Evolutionary conservation across 2,113 vertebrate species (phyloP).

Genomic region (Cyphomyrus discorhynchus): DNA sequence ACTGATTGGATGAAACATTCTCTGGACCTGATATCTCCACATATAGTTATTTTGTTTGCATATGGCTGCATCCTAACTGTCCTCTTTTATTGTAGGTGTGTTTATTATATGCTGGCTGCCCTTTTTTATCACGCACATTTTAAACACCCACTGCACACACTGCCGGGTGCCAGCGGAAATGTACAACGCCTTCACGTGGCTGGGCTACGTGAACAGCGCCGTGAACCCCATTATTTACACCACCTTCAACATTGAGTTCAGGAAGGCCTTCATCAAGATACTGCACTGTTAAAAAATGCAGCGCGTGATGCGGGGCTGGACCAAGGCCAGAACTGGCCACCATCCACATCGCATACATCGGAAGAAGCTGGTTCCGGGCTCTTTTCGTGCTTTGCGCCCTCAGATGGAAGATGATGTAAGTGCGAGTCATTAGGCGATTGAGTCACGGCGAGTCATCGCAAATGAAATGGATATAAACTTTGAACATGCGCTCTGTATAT

Average conservation of each 20-base stretch:
- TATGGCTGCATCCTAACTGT: neutral
- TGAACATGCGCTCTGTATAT: neutral
- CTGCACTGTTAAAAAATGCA: constrained; percentile 75
- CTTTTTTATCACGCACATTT: constrained; percentile 96
- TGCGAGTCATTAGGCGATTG: neutral
- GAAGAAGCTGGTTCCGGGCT: neutral
- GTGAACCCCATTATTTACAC: constrained; percentile 99
- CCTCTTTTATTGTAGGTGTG: constrained; percentile 67
- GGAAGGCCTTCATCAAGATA: constrained; percentile 98
- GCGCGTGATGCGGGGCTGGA: neutral
- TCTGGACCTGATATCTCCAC: no score
- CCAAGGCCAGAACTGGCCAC: neutral
- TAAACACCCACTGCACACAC: constrained; percentile 88
- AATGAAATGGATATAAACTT: neutral
- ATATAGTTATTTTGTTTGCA: neutral
- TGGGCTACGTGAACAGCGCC: constrained; percentile 95
- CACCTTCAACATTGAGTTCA: constrained; percentile 94
- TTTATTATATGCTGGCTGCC: constrained; percentile 99
- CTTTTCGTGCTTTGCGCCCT: neutral
- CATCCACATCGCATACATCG: neutral
- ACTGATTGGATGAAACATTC: no score
- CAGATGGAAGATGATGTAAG: neutral
- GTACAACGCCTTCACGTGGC: constrained; percentile 96
- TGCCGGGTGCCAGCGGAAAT: constrained; percentile 82
- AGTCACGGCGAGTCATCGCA: neutral